Evolutionary conservation across 2,888 invertebrate genomes (phyloP).

Genomic region (Drosophila longiperda): DNA sequence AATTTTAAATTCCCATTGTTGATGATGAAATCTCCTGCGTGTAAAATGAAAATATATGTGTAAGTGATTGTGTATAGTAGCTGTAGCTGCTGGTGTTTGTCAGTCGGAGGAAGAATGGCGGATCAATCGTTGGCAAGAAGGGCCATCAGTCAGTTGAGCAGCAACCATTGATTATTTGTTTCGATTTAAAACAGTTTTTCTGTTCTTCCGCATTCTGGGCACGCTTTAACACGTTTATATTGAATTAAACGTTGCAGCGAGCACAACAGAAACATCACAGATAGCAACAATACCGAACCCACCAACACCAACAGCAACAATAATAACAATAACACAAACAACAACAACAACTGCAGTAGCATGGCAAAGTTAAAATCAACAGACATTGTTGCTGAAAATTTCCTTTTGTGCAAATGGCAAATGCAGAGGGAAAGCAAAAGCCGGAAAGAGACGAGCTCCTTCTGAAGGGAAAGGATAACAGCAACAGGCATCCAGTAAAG

Average conservation of each 20-base stretch:
- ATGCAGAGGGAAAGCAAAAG: constrained; percentile 46
- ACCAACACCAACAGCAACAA: constrained; percentile 38
- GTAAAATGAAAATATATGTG: constrained; percentile 17
- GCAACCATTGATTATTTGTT: constrained; percentile 57
- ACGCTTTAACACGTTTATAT: constrained; percentile 79
- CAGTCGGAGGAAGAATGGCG: neutral
- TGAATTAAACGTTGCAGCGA: constrained; percentile 73
- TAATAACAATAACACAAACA: constrained; percentile 8
- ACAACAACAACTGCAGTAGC: constrained; percentile 36
- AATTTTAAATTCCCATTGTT: constrained; percentile 41
- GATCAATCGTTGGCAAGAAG: constrained; percentile 9
- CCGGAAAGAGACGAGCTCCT: constrained; percentile 75
- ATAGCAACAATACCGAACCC: constrained; percentile 55
- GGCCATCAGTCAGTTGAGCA: constrained; percentile 38
- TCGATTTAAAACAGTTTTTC: constrained; percentile 59
- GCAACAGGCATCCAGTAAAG: constrained; percentile 40
- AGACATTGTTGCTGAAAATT: constrained; percentile 70
- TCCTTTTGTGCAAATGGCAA: constrained; percentile 45
- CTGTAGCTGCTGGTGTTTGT: constrained; percentile 17
- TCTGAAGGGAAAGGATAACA: constrained; percentile 76
- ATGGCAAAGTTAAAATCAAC: constrained; percentile 70
- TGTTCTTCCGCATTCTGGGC: constrained; percentile 53
- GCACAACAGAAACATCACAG: constrained; percentile 51
- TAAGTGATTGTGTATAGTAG: constrained; percentile 21
- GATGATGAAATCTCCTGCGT: constrained; percentile 30